Evolutionary conservation across 2,888 invertebrate species (phyloP), one percentile per base, ranked within the genome.

Genomic region (Entomobrya proxima): DNA sequence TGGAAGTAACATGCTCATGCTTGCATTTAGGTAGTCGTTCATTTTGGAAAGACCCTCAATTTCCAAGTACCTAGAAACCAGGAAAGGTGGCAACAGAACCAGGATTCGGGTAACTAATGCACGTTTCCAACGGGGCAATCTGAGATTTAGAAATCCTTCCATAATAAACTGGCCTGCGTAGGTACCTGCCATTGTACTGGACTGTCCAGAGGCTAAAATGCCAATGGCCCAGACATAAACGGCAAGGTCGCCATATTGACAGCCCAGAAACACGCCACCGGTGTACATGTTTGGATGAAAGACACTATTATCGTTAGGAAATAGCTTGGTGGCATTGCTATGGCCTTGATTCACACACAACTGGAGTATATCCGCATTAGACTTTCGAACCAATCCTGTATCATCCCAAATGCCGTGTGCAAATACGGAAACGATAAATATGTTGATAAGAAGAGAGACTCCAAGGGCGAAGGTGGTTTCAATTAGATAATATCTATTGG

Each of bases 111-210:
- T 97, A 90, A 97, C 93, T 24, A 97, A 92, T 0, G 97, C 96
- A 91, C 97, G 93, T 92, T 95, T 95, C 97, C 97, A 97, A 52
- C 96, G 94, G 0, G 95, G 94, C 96, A 97, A 97, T 90, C 95
- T 94, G 21, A 97, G 92, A 91, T 96, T 95, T 27, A 97, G 92
- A 91, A 97, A 97, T 13, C 97, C 97, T 92, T 96, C 96, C 96
- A 96, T 96, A 0, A 95, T 95, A 92, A 96, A 96, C 91, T 96
- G 96, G 1, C 96, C 96, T n/a, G 96, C 95, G 91, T 96, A 96
- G 0, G 96, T 96, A 87, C 95, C 95, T 1, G 96, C 95, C 96
- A 96, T 96, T 5, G 96, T 96, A 40, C 96, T 96, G 90, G 95
- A 95, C 92, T 96, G 96, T 30, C 96, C 96, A 44, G 96, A 96